Percentiles rank a stretch among this genome's conserved stretches.
Evolutionary conservation across 30 jellyfish, hydroid and myxozoan genomes (phyloP).

Genomic region (Turritopsis dohrnii): DNA sequence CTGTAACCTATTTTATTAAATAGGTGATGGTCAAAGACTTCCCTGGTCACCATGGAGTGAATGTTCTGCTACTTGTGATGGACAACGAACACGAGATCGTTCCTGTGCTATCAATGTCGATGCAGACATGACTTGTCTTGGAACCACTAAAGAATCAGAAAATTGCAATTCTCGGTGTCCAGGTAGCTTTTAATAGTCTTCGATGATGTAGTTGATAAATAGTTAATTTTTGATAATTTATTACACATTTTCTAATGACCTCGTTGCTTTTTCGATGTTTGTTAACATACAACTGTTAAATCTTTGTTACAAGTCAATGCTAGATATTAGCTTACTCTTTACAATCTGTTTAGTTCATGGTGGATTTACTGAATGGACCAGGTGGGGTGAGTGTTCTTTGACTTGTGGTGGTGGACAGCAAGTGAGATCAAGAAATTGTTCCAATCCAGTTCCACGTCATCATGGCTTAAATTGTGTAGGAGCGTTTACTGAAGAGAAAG

Average conservation of each 20-base stretch:
- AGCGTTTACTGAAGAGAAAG: background rate
- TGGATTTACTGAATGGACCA: slow-evolving; percentile 5
- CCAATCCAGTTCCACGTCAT: background rate
- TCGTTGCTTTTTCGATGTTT: too few species aligned
- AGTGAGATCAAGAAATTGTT: background rate
- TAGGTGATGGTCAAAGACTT: background rate
- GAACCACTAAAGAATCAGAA: background rate
- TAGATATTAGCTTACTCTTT: too few species aligned
- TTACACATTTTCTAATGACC: too few species aligned
- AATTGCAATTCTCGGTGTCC: slow-evolving; percentile 12
- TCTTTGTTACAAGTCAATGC: too few species aligned
- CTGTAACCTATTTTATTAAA: background rate
- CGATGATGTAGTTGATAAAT: too few species aligned
- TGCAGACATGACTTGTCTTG: background rate
- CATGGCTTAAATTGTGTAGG: background rate
- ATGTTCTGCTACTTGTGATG: slow-evolving; percentile 33
- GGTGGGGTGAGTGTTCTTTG: background rate
- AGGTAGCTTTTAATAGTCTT: background rate
- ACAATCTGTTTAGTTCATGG: background rate
- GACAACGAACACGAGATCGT: slow-evolving; percentile 15
- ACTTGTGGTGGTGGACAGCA: background rate
- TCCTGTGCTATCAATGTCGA: slow-evolving; percentile 11
- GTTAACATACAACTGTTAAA: too few species aligned
- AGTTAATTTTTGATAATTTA: too few species aligned
- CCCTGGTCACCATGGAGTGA: slow-evolving; percentile 34